Conservation (phyloP, 2,888 invertebrate species). For the Kryphioiulus occultus region DNA sequence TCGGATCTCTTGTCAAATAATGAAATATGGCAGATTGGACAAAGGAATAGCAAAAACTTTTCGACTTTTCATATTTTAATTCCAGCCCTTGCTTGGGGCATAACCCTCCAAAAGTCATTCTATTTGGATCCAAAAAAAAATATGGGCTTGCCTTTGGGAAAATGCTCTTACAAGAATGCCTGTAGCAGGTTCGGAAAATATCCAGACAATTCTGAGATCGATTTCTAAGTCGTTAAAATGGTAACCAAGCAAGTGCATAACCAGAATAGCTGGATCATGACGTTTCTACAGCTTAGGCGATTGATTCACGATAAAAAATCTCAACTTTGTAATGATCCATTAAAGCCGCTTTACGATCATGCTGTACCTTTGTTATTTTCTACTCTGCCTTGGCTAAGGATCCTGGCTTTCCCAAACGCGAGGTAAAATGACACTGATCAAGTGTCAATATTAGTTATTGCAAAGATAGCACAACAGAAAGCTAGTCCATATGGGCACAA, state of each 20-base stretch:
- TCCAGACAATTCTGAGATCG: neutral
- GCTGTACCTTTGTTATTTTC: neutral
- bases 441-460: neutral
- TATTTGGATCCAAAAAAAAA: neutral
- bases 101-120: no score
- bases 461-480: neutral
- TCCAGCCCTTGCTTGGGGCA: no score
- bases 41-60: no score
- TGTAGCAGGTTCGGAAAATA: neutral
- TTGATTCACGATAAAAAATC: conserved; percentile 1
- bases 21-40: neutral
- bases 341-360: neutral
- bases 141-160: neutral
- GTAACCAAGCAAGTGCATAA: conserved; percentile 4
- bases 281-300: neutral
- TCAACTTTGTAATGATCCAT: neutral
- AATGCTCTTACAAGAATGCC: neutral
- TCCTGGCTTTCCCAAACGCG: neutral
- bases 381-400: neutral
- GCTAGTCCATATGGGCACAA: neutral
- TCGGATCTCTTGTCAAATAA: neutral
- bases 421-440: neutral
- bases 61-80: no score
- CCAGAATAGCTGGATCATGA: neutral
- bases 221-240: neutral